Evolutionary conservation across 2,888 invertebrate species (phyloP).

Genomic region (Hirtodrosophila duncani): DNA sequence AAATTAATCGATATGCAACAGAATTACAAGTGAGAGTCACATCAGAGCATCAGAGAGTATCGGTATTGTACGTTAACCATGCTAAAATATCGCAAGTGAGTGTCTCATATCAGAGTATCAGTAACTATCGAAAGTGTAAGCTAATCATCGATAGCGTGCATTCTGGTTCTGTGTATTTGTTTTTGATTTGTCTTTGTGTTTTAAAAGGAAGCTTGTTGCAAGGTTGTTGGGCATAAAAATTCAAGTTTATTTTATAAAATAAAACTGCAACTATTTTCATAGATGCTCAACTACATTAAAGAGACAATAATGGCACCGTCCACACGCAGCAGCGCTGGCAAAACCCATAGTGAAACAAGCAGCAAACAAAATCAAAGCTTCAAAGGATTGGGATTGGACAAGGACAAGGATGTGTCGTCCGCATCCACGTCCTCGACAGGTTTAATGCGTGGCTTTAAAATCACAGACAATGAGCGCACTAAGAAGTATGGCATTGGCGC

Average conservation of each 20-base stretch:
- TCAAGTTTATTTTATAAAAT: slow-evolving; percentile 7
- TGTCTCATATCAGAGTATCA: no score
- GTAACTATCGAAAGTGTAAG: no score
- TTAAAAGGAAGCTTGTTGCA: slow-evolving; percentile 56
- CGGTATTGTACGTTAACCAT: no score
- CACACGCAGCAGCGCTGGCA: slow-evolving; percentile 43
- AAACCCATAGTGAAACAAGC: slow-evolving; percentile 3
- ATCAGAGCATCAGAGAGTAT: no score
- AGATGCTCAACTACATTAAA: slow-evolving; percentile 60
- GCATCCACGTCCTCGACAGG: slow-evolving; percentile 13
- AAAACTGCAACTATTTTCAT: slow-evolving; percentile 1
- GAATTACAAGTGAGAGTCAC: no score
- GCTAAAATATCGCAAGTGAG: no score
- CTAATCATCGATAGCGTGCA: no score
- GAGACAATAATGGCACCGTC: slow-evolving; percentile 60
- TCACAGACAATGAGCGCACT: slow-evolving; percentile 75
- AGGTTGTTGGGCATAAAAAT: slow-evolving; percentile 39
- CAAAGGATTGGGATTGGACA: slow-evolving; percentile 25
- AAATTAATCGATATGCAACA: no score
- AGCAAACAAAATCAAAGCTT: slow-evolving; percentile 10
- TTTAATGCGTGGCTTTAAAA: slow-evolving; percentile 76
- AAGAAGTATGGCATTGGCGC: slow-evolving; percentile 77
- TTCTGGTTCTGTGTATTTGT: slow-evolving; percentile 24
- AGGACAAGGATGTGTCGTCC: slow-evolving; percentile 21
- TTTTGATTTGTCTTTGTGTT: slow-evolving; percentile 32